These are phyloP conservation scores for Nasonia oneida DNA, from an alignment of 2,888 invertebrate genomes.

Conservation along the genomic window DNA sequence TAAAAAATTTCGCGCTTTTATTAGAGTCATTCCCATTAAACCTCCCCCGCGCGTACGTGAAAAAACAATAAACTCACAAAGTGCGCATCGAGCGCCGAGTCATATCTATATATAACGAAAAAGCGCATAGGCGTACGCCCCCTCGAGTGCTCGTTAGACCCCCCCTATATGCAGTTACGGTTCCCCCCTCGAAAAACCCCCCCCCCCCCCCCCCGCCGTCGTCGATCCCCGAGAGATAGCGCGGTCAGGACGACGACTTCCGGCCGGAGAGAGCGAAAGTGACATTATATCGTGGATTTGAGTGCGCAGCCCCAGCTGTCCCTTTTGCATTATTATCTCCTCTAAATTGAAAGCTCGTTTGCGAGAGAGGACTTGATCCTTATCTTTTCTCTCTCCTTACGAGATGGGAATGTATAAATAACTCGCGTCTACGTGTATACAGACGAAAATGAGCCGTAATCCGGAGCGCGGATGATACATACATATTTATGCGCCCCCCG, in stretches of 20 bases:
- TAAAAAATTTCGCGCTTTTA: no score
- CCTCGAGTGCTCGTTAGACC: neutral
- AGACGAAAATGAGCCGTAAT: no score
- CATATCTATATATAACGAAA: neutral
- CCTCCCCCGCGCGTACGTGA: neutral
- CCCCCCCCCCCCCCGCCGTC: neutral
- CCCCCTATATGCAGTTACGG: neutral
- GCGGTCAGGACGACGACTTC: constrained; percentile 6
- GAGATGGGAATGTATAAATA: neutral
- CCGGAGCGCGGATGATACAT: no score
- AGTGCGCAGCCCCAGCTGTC: neutral
- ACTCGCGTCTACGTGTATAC: no score
- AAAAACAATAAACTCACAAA: neutral
- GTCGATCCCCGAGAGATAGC: constrained; percentile 2
- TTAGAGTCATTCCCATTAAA: no score
- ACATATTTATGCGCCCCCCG: neutral
- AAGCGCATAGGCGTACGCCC: neutral
- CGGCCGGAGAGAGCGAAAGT: constrained; percentile 5
- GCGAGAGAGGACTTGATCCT: neutral
- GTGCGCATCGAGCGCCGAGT: neutral
- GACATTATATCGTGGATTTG: constrained; percentile 1
- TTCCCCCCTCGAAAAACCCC: neutral
- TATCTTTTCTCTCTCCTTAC: neutral
- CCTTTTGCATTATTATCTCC: neutral
- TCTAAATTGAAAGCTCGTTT: constrained; percentile 9